Evolutionary conservation across 2,888 invertebrate species (phyloP), one percentile per base, ranked within the genome.

Genomic region (Yponomeuta malinellus): DNA sequence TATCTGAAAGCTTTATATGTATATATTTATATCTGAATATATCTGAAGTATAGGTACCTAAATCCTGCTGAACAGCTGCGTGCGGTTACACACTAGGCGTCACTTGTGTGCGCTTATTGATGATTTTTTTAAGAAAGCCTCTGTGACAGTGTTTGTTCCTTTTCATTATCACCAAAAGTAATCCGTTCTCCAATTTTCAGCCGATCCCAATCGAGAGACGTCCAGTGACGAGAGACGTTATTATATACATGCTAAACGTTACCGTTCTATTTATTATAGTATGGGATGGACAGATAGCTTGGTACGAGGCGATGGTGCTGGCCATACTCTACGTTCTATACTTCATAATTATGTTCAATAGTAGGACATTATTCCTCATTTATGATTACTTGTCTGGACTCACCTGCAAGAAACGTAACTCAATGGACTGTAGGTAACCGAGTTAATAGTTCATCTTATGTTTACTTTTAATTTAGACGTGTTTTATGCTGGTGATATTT

Each of bases 221-320:
- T 88, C 96, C 98, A 0, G 93, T 98, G 31, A 95, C 96, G 0
- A 90, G 98, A 73, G 98, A 98, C 78, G 95, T 96, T 67, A 78
- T 94, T 9, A 95, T 97, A 71, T 98, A 98, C 82, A 92, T 95
- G 73, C 80, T 96, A 37, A 95, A 96, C 68, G 95, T 98, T 0
- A 85, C 93, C 10, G 90, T 95, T 2, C 85, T 98, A 43, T 94
- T 97, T 0, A 77, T 90, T 1, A 93, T 97, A 69, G 95, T 97
- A 48, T 96, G 96, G 94, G 98, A 98, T 77, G 95, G 95, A 1
- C 86, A 89, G 72, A 94, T 98, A 48, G 94, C 94, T 73, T 97
- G 97, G 96, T 95, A 94, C 78, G 98, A 98, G 84, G 95, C 96
- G 0, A 78, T 95, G 67, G 85, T 95, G 0, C 93, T 98, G 73